These are phyloP conservation scores for Cyanoramphus novaezelandiae DNA, from an alignment of 2,113 vertebrate species.

Conservation along the genomic window DNA sequence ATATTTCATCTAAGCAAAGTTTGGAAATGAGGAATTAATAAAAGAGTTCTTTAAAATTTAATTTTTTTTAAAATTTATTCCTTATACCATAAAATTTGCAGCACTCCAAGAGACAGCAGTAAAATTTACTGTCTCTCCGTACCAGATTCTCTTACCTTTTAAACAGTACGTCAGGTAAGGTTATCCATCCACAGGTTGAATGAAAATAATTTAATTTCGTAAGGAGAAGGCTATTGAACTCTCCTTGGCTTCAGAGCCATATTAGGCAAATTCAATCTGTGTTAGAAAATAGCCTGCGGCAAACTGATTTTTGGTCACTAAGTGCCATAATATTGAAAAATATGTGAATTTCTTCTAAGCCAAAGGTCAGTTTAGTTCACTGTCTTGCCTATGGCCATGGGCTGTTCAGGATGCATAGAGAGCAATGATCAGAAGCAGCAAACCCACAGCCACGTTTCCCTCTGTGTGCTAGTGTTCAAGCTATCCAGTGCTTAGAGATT, in stretches of 20 bases:
- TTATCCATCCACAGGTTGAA: slow-evolving; percentile 21
- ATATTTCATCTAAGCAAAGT: not conserved
- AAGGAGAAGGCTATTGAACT: slow-evolving; percentile 35
- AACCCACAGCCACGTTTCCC: not conserved
- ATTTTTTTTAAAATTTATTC: not conserved
- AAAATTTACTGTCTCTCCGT: not conserved
- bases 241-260: slow-evolving; percentile 16
- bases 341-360: slow-evolving; percentile 13
- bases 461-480: not conserved
- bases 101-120: not conserved
- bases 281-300: slow-evolving; percentile 26
- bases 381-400: not conserved
- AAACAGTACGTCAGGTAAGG: not conserved
- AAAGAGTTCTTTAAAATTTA: not conserved
- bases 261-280: slow-evolving; percentile 60
- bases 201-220: slow-evolving; percentile 42
- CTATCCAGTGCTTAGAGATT: not conserved
- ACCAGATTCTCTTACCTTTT: not conserved
- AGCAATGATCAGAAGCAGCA: not conserved
- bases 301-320: slow-evolving; percentile 35
- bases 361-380: slow-evolving; percentile 32
- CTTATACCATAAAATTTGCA: not conserved
- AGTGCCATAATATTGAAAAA: slow-evolving; percentile 7
- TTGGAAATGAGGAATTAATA: not conserved
- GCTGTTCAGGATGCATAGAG: not conserved